A percentile compares a stretch with the other conserved stretches of the same genome.
Evolutionary conservation across 2,888 invertebrate species (phyloP).

Genomic region (Pardosa pseudoannulata): DNA sequence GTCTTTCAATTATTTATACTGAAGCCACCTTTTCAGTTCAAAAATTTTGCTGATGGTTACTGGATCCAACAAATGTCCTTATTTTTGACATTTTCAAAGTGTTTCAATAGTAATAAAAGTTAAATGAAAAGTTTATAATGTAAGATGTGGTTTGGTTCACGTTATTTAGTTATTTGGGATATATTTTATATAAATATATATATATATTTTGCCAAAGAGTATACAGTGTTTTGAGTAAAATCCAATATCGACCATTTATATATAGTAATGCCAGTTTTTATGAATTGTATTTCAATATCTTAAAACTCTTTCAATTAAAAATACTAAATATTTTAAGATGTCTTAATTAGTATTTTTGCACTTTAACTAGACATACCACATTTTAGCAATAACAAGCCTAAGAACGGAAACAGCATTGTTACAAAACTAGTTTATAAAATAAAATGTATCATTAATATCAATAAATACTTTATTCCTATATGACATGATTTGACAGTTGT

Average conservation of each 20-base stretch:
- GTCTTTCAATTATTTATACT: background rate
- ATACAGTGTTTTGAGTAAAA: slow-evolving; percentile 73
- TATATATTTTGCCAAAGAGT: slow-evolving; percentile 73
- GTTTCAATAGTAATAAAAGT: slow-evolving; percentile 71
- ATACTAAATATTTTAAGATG: slow-evolving; percentile 72
- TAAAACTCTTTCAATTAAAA: slow-evolving; percentile 72
- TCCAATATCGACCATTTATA: slow-evolving; percentile 71
- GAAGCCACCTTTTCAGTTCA: background rate
- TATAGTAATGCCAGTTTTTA: slow-evolving; percentile 73
- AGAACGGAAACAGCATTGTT: slow-evolving; percentile 71
- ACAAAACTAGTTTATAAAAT: slow-evolving; percentile 72
- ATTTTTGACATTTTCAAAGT: slow-evolving; percentile 72
- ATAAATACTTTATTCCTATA: slow-evolving; percentile 73
- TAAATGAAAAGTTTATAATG: slow-evolving; percentile 68
- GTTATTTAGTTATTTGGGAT: slow-evolving; percentile 73
- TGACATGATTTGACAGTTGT: slow-evolving; percentile 63
- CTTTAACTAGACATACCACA: slow-evolving; percentile 72
- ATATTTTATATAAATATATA: slow-evolving; percentile 73
- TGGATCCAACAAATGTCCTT: slow-evolving; percentile 10
- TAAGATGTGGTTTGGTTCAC: slow-evolving; percentile 70
- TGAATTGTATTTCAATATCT: slow-evolving; percentile 73
- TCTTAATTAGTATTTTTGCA: slow-evolving; percentile 73
- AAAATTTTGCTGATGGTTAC: background rate
- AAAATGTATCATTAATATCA: slow-evolving; percentile 71
- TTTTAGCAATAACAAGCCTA: slow-evolving; percentile 72